phyloP scores from a whole-genome alignment of 2,797 vertebrate species.

The Peromyscus eremicus region DNA sequence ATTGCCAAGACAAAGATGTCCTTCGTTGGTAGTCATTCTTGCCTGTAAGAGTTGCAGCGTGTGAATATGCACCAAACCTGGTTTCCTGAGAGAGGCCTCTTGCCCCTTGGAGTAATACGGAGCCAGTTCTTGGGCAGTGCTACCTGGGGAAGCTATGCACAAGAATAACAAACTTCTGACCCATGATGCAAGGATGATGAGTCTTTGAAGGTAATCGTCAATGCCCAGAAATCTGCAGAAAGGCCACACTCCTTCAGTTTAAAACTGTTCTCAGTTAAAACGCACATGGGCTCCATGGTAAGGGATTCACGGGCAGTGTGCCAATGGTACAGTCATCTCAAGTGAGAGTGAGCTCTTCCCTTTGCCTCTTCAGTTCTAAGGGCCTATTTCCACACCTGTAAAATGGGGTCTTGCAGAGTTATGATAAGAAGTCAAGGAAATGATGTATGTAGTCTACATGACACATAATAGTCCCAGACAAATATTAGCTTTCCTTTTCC shows the following conservation, averaged over 20 bases:
- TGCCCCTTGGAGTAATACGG: neutral
- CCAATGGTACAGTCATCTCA: neutral
- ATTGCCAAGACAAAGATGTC: neutral
- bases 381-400: slow-evolving; percentile 8
- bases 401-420: neutral
- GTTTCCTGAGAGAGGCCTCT: neutral
- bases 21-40: slow-evolving; percentile 9
- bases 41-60: neutral
- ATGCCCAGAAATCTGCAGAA: neutral
- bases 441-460: neutral
- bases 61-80: neutral
- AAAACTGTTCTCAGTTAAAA: slow-evolving; percentile 8
- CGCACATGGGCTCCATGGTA: neutral
- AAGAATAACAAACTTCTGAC: neutral
- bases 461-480: neutral
- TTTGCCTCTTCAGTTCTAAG: neutral
- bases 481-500: neutral
- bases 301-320: neutral
- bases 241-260: neutral
- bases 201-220: neutral
- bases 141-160: neutral
- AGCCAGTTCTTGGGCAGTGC: neutral
- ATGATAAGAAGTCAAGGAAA: neutral
- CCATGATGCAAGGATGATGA: neutral
- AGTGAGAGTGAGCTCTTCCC: neutral